phyloP scores from a whole-genome alignment of 1,140 invertebrate genomes.

The Leptopilina clavipes region DNA sequence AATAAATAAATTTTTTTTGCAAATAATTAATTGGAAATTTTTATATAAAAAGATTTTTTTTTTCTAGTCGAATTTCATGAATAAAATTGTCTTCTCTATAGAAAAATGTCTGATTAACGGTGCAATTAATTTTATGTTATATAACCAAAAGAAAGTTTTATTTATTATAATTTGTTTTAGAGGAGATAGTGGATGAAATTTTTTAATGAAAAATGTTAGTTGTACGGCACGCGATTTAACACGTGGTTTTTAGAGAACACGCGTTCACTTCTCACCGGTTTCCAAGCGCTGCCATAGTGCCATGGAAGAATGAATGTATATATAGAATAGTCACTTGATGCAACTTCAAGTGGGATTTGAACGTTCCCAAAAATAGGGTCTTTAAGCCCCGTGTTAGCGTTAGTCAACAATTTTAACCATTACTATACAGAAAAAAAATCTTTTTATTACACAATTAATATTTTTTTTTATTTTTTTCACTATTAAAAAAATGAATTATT shows the following conservation, averaged over 20 bases:
- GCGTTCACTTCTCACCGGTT: constrained; percentile 24
- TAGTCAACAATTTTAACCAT: too few species aligned
- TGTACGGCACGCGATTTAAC: not conserved
- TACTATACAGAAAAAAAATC: too few species aligned
- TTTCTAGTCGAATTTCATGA: too few species aligned
- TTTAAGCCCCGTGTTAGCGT: not conserved
- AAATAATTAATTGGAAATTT: too few species aligned
- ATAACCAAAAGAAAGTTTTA: not conserved
- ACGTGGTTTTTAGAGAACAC: constrained; percentile 30
- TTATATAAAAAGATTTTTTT: too few species aligned
- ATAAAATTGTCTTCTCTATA: too few species aligned
- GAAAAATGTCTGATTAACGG: too few species aligned
- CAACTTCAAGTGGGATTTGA: not conserved
- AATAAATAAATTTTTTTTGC: too few species aligned
- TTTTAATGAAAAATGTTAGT: not conserved
- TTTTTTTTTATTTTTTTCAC: too few species aligned
- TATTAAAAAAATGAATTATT: too few species aligned
- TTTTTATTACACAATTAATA: too few species aligned
- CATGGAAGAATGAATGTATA: not conserved
- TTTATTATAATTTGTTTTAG: not conserved
- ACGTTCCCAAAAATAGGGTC: not conserved
- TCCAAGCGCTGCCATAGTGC: constrained; percentile 13
- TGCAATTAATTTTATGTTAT: too few species aligned
- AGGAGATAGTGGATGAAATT: not conserved
- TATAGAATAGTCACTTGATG: not conserved